phyloP scores from a whole-genome alignment of 2,888 invertebrate genomes.

The Chesias legatella region DNA sequence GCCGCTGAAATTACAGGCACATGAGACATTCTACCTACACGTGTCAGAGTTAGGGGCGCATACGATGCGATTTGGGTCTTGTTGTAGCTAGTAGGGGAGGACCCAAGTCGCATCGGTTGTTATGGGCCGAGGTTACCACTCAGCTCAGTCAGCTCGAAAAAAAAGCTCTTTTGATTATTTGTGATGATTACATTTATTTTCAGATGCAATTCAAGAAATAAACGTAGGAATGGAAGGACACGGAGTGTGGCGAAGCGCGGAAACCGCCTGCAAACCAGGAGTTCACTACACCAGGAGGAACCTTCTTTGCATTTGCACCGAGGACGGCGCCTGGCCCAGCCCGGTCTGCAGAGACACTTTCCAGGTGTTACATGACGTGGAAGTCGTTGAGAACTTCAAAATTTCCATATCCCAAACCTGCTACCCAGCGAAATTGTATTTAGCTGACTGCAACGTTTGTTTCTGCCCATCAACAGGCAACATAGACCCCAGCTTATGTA shows the following conservation, averaged over 20 bases:
- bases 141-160: too few species aligned
- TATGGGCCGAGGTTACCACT: too few species aligned
- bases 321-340: conserved; percentile 65
- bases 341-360: conserved; percentile 61
- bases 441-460: conserved; percentile 62
- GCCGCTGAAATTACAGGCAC: too few species aligned
- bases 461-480: conserved; percentile 46
- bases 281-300: conserved; percentile 48
- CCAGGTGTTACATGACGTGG: conserved; percentile 50
- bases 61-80: too few species aligned
- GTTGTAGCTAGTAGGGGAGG: too few species aligned
- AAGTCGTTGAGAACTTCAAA: conserved; percentile 30
- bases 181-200: conserved; percentile 2
- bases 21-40: too few species aligned
- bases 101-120: too few species aligned
- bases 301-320: conserved; percentile 56
- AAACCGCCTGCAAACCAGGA: conserved; percentile 48
- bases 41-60: too few species aligned
- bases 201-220: conserved; percentile 58
- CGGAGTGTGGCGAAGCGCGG: conserved; percentile 53
- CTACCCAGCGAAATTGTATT: conserved; percentile 45
- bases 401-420: conserved; percentile 39
- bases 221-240: conserved; percentile 66
- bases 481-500: conserved; percentile 49
- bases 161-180: too few species aligned